Conservation (phyloP, 2,113 vertebrate genomes). For the Protobothrops flavoviridis region DNA sequence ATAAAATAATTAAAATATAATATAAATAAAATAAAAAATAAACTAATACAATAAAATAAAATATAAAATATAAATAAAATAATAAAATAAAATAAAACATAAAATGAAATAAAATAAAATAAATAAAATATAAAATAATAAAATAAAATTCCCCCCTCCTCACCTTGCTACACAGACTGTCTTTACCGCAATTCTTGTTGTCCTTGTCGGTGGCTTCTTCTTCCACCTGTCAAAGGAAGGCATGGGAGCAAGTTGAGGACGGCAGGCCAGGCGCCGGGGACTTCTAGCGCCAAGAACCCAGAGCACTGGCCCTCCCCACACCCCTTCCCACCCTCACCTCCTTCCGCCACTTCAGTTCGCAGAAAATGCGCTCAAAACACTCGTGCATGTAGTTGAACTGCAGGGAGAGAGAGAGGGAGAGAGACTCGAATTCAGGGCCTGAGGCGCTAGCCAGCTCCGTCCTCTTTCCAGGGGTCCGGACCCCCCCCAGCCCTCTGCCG, state of each 20-base stretch:
- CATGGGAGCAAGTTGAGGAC: accelerated
- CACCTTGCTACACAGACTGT: constrained; percentile 77
- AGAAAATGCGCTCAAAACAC: constrained; percentile 97
- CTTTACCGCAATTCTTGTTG: constrained; percentile 85
- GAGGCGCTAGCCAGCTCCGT: no score
- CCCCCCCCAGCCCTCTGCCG: not conserved
- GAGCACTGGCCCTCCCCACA: not conserved
- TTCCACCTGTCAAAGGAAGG: constrained; percentile 72
- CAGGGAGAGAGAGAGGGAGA: not conserved
- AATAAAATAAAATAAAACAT: not conserved
- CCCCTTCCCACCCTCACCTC: constrained; percentile 75
- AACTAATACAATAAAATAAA: no score
- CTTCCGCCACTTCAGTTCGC: constrained; percentile 97
- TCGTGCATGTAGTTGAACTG: constrained; percentile 99
- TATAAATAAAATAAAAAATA: no score
- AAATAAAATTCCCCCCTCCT: not conserved
- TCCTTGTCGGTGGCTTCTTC: constrained; percentile 83
- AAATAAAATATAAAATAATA: no score
- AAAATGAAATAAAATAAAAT: no score
- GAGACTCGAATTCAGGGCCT: not conserved
- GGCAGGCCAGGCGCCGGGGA: not conserved
- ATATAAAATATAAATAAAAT: no score
- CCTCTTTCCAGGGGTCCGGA: not conserved
- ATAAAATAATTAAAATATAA: no score
- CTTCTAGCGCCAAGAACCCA: not conserved